phyloP scores from a whole-genome alignment of 2,888 invertebrate species.

The Synergus umbraculus region DNA sequence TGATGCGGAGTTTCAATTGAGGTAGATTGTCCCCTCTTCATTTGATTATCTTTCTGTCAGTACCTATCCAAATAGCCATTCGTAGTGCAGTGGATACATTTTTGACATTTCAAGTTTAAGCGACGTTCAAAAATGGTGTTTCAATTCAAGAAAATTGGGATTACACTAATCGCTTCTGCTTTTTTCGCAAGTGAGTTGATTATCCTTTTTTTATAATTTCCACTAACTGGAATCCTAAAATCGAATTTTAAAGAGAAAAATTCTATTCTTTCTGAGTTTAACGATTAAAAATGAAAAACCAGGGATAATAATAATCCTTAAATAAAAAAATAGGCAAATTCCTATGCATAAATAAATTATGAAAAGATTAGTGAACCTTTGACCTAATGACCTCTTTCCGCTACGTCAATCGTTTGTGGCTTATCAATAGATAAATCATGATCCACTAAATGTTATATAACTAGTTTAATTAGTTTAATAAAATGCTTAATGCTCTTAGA shows the following conservation, averaged over 20 bases:
- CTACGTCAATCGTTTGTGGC: conserved; percentile 3
- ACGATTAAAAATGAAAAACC: background rate
- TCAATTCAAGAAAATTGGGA: background rate
- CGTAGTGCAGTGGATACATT: background rate
- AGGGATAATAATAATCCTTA: background rate
- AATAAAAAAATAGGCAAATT: background rate
- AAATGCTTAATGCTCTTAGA: too few species aligned
- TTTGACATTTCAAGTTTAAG: conserved; percentile 7
- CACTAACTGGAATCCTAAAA: background rate
- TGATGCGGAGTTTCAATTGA: conserved; percentile 7
- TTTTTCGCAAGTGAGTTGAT: background rate
- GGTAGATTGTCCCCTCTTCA: conserved; percentile 7
- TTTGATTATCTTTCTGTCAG: conserved; percentile 1
- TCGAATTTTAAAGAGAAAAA: background rate
- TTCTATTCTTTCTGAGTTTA: background rate
- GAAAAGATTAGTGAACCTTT: background rate
- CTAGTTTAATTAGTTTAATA: background rate
- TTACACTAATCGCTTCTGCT: background rate
- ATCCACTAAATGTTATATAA: background rate
- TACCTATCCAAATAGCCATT: background rate
- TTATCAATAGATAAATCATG: background rate
- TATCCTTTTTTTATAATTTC: background rate
- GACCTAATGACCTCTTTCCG: conserved; percentile 7
- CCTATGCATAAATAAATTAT: background rate
- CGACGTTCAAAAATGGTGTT: background rate